Base-by-base conservation (phyloP, 2,888 invertebrate species). In the Apoderus coryli region DNA sequence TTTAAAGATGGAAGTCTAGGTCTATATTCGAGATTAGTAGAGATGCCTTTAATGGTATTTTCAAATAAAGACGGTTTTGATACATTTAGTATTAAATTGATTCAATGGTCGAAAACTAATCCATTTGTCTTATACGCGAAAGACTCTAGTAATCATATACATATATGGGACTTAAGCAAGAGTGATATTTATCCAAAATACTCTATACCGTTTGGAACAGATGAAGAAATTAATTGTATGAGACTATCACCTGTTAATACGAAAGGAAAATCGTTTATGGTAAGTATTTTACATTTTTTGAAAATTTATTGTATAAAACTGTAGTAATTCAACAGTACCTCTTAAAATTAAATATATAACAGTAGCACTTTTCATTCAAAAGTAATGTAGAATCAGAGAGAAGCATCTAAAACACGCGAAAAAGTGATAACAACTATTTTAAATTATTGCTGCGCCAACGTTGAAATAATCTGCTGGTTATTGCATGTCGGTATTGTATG, bases 81-180 rank as follows among this genome's bases (percentile, higher is more conserved):
- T 4, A 47, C 37, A 5, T 45, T 46, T 4, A 47, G 48, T 7
- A 52, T 67, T 16, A 57, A 56, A 38, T 44, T 49, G 3, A 44
- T 69, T 4, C 62, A 63, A 42, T 68, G 68, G 68, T 68, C 67
- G 1, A 55, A 50, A 29, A 58, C 60, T 9, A 61, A 59, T 44
- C 65, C 67, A 1, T 61, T 63, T 34, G 54, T 61, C 11, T 54
- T 69, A 42, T 68, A 62, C 40, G 54, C 58, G 10, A 52, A 64
- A 36, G 65, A 67, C 44, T 44, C 48, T 13, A 41, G 34, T 22
- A 61, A 54, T 41, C 60, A 57, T 16, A 53, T 69, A 24, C 58
- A 65, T 34, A 47, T 67, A 19, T 69, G 69, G 68, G 58, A 69
- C 47, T 50, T 69, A 36, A 54, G 54, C 30, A 53, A 52, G 26